phyloP scores from a whole-genome alignment of 2,888 invertebrate genomes.

The Psylliodes chrysocephalus region DNA sequence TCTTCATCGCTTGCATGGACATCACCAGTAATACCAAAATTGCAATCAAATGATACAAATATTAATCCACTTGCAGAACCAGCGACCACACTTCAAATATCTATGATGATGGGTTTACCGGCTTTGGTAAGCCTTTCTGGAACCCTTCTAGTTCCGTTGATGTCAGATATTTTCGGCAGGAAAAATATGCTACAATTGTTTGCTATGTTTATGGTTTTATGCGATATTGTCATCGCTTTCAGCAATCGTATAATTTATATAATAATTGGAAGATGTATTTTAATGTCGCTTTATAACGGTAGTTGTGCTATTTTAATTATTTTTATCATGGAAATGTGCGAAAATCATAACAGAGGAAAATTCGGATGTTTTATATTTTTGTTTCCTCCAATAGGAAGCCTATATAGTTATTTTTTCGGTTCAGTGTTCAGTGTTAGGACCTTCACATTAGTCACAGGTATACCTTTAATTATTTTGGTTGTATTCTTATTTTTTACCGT shows the following conservation, averaged over 20 bases:
- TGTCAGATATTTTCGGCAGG: too few species aligned
- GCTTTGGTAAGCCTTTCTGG: not conserved
- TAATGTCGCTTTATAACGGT: not conserved
- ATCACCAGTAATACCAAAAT: not conserved
- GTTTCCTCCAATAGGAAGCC: not conserved
- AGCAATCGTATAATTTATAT: constrained; percentile 1
- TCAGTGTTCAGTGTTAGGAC: constrained; percentile 10
- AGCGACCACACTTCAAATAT: constrained; percentile 14
- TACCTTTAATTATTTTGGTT: constrained; percentile 3
- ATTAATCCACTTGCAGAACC: not conserved
- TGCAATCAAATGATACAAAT: not conserved
- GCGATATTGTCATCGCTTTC: not conserved
- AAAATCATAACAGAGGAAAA: constrained; percentile 26
- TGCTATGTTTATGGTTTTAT: not conserved
- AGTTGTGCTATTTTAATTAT: not conserved
- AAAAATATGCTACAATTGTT: constrained; percentile 1
- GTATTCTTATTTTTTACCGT: not conserved
- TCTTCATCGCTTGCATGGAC: constrained; percentile 2
- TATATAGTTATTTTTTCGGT: constrained; percentile 21
- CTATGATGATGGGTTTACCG: constrained; percentile 16
- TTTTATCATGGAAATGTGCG: constrained; percentile 20
- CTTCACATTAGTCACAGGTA: constrained; percentile 17
- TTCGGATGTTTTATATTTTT: constrained; percentile 11
- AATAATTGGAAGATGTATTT: not conserved
- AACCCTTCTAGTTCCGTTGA: too few species aligned